Conservation (phyloP, 2,888 invertebrate species). For the Norana najaformis region DNA sequence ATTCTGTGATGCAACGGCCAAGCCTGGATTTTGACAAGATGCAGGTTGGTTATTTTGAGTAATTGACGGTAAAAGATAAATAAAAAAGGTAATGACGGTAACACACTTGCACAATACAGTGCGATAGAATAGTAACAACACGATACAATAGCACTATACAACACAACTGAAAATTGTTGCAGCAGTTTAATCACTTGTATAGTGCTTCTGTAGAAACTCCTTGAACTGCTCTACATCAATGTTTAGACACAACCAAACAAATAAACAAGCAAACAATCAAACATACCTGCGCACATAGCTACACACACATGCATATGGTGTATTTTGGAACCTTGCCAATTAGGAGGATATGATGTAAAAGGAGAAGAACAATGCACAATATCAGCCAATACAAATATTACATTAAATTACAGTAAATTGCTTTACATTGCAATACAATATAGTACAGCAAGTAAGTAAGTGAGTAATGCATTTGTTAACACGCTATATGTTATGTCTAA, state of each 20-base stretch:
- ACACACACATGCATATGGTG: background rate
- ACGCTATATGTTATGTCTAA: background rate
- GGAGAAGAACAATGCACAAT: background rate
- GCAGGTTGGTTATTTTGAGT: background rate
- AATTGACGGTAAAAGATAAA: too few relatives aligned
- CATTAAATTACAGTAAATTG: background rate
- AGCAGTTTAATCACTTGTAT: too few relatives aligned
- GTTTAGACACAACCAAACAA: too few relatives aligned
- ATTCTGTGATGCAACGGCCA: slow-evolving; percentile 9
- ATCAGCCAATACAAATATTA: background rate
- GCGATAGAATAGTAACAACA: background rate
- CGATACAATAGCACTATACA: background rate
- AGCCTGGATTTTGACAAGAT: slow-evolving; percentile 19
- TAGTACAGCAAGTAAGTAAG: too few relatives aligned
- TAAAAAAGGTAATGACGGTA: too few relatives aligned
- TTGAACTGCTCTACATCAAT: too few relatives aligned
- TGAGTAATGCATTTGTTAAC: too few relatives aligned
- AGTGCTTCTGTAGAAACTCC: too few relatives aligned
- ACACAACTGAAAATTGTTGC: too few relatives aligned
- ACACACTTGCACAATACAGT: too few relatives aligned
- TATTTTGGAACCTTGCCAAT: background rate
- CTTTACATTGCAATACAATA: background rate
- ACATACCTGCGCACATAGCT: background rate
- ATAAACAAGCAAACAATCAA: background rate
- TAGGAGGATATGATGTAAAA: background rate